Evolutionary conservation across 1,140 invertebrate genomes (phyloP), one percentile per base, ranked within the genome.

Genomic region (Pogonomyrmex barbatus): DNA sequence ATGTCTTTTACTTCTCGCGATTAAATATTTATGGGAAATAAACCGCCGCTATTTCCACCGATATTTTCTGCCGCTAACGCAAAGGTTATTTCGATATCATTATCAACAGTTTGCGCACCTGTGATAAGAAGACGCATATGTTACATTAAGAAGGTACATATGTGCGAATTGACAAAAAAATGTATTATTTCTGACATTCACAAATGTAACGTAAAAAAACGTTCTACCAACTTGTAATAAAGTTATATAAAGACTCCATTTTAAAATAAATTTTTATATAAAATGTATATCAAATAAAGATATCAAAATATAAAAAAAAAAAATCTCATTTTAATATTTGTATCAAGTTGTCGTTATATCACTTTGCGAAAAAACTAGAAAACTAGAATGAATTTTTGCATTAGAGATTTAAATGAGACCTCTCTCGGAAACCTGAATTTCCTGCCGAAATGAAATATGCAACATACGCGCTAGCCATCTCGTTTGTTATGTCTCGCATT

Each of bases 11-110:
- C 68, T 39, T 75, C 4, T 4, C 6, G 14, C 17, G 14, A 4
- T 1, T 60, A 42, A 82, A 75, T 50, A 75, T 36, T 60, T 47
- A 83, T 12, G 54, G 10, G 30, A 60, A 24, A 62, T 75, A 73
- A 62, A 2, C 8, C 6, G 63, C 10, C 52, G 45, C 54, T 47
- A 36, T n/a, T 17, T 33, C 6, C 12, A 45, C 24, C 65, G 14
- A 6, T 33, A 70, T 73, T 45, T 36, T 36, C n/a, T 24, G 30
- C 10, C 8, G 12, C 17, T 73, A 75, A 60, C 42, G 24, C 47
- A 62, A 52, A 60, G 60, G 79, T 62, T 83, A 83, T 83, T 83
- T 83, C 10, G 30, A 54, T 75, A 83, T 62, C 79, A 75, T n/a
- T n/a, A n/a, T n/a, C 54, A 83, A 47, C 68, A 47, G 68, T 60